Evolutionary conservation across 2,797 vertebrate species (phyloP).

Genomic region (Typhlichthys subterraneus): DNA sequence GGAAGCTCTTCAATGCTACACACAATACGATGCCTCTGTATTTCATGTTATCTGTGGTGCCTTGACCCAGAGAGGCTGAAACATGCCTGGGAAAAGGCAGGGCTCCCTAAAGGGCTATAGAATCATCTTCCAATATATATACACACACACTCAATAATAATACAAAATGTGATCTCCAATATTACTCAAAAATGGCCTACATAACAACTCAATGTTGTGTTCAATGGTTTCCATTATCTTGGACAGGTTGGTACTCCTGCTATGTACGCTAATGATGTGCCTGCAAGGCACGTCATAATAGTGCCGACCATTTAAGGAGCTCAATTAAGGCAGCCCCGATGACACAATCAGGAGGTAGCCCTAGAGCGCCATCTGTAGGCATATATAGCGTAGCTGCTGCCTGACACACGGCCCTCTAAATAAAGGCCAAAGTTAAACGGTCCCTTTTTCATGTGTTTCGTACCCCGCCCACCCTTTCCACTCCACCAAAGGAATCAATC

Average conservation of each 20-base stretch:
- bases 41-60: no score
- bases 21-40: no score
- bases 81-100: no score
- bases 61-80: no score
- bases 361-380: slow-evolving; percentile 29
- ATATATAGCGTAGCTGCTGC: slow-evolving; percentile 5
- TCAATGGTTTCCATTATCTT: not conserved
- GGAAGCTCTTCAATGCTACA: no score
- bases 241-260: slow-evolving; percentile 5
- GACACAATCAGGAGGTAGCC: slow-evolving; percentile 19
- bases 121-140: no score
- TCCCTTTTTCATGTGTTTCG: no score
- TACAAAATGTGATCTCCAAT: not conserved
- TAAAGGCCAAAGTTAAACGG: not conserved
- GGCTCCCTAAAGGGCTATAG: no score
- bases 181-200: no score
- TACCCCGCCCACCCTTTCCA: no score
- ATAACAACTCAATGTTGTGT: no score
- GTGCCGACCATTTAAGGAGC: not conserved
- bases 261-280: slow-evolving; percentile 7
- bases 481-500: not conserved
- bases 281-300: not conserved
- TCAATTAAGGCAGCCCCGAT: slow-evolving; percentile 17
- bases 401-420: slow-evolving; percentile 27
- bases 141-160: not conserved